These are phyloP conservation scores for Platycercus adscitus DNA, from an alignment of 2,113 vertebrate species.

Conservation along the genomic window DNA sequence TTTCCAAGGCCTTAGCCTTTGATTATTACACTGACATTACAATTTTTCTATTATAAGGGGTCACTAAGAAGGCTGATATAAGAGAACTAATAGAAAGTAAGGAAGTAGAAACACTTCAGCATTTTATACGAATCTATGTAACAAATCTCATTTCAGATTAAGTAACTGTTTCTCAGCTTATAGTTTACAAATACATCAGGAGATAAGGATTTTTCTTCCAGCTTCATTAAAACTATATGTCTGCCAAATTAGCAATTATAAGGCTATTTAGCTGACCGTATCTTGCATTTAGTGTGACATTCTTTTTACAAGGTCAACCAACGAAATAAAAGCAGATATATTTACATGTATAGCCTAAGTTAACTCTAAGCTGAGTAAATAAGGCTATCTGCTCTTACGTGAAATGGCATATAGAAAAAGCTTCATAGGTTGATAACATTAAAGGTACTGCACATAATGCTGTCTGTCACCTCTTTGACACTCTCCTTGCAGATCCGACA, in stretches of 20 bases:
- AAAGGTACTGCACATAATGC: background rate
- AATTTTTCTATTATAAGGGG: background rate
- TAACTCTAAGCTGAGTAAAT: background rate
- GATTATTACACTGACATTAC: background rate
- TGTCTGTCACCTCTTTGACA: background rate
- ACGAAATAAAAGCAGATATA: background rate
- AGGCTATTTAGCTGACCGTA: background rate
- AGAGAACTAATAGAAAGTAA: slow-evolving; percentile 20
- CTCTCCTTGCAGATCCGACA: background rate
- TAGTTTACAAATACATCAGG: slow-evolving; percentile 45
- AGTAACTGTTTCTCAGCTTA: slow-evolving; percentile 58
- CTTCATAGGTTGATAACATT: background rate
- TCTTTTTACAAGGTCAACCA: background rate
- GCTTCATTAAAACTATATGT: slow-evolving; percentile 34
- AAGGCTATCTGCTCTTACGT: background rate
- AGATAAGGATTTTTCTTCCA: slow-evolving; percentile 41
- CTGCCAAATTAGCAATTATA: slow-evolving; percentile 43
- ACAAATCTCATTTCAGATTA: slow-evolving; percentile 46
- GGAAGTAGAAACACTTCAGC: slow-evolving; percentile 10
- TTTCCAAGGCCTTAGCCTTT: background rate
- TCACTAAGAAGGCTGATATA: background rate
- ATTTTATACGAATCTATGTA: slow-evolving; percentile 27
- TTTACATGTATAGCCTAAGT: background rate
- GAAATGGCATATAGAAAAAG: background rate
- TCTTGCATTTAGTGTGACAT: slow-evolving; percentile 19